Conservation (phyloP, 2,113 vertebrate genomes). For the Gasterosteus nipponicus region DNA sequence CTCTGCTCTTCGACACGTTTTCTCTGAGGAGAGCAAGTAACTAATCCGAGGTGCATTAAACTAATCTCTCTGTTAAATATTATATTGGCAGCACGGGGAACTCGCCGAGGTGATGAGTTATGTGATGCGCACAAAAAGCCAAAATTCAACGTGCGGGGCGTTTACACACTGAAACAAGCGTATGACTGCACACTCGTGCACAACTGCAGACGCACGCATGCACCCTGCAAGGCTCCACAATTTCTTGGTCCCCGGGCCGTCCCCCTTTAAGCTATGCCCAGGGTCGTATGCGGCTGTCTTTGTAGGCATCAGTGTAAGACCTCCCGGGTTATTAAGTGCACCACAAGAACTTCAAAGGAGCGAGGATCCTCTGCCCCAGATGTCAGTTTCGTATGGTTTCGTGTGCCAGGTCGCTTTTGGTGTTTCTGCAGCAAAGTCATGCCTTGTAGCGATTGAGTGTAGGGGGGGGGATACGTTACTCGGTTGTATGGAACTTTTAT, state of each 20-base stretch:
- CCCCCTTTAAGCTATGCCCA: conserved; percentile 54
- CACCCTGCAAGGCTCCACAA: conserved; percentile 21
- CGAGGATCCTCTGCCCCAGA: conserved; percentile 38
- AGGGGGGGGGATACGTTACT: conserved; percentile 47
- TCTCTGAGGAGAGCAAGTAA: conserved; percentile 36
- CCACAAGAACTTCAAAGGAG: conserved; percentile 69
- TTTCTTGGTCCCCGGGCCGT: conserved; percentile 46
- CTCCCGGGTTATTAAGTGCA: conserved; percentile 53
- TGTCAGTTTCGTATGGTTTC: conserved; percentile 57
- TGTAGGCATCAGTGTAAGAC: conserved; percentile 59
- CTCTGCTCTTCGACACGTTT: conserved; percentile 19
- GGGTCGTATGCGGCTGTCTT: conserved; percentile 51
- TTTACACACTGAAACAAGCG: background rate
- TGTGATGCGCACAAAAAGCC: conserved; percentile 14
- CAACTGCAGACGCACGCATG: conserved; percentile 1
- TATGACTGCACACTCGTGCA: background rate
- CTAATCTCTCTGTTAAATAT: conserved; percentile 52
- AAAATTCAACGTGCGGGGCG: background rate
- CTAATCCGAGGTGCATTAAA: conserved; percentile 46
- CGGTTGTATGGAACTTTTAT: conserved; percentile 48
- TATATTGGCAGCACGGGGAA: conserved; percentile 30
- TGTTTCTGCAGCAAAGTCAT: conserved; percentile 45
- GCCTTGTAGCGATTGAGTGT: conserved; percentile 51
- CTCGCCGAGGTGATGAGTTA: conserved; percentile 32
- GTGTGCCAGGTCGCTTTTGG: conserved; percentile 54